Evolutionary conservation across 2,888 invertebrate genomes (phyloP), one percentile per base, ranked within the genome.

Genomic region (Pocota personata): DNA sequence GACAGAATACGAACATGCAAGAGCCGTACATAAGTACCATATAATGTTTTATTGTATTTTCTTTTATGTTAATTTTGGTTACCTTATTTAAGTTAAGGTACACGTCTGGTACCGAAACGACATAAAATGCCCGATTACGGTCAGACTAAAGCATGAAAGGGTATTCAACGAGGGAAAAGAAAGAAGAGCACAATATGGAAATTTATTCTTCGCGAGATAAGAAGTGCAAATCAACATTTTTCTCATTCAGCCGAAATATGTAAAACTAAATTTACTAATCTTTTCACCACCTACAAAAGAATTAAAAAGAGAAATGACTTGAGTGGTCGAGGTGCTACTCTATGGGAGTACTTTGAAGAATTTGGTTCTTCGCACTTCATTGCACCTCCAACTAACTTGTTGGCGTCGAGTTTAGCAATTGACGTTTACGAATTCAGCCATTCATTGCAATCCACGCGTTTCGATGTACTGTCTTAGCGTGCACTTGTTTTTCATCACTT

Each of bases 71-170:
- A 50, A 52, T 14, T 52, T 52, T n/a, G n/a, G n/a, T n/a, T n/a
- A n/a, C n/a, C n/a, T n/a, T n/a, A n/a, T n/a, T n/a, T n/a, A n/a
- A n/a, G 6, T 27, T 52, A 21, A 52, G 30, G 30, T 14, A 52
- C 52, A 52, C 52, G 27, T 52, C 30, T 52, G 24, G 52, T 52
- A n/a, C 52, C 52, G 52, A 52, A 52, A 52, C 14, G 52, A 52
- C 52, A 46, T n/a, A n/a, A n/a, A 46, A 46, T 46, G 43, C 43
- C 43, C 16, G 4, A 50, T 50, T 50, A 24, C 24, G 50, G 50
- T 50, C 24, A 50, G 50, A 50, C 24, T 50, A 50, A 50, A 50
- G 24, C 24, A 50, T 50, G 50, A 50, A 50, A 24, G 24, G 24
- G 24, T 24, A n/a, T 50, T 50, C 50, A 50, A 50, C 8, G 50